Evolutionary conservation across 2,797 vertebrate species (phyloP).

Genomic region (Tolypeutes matacus): DNA sequence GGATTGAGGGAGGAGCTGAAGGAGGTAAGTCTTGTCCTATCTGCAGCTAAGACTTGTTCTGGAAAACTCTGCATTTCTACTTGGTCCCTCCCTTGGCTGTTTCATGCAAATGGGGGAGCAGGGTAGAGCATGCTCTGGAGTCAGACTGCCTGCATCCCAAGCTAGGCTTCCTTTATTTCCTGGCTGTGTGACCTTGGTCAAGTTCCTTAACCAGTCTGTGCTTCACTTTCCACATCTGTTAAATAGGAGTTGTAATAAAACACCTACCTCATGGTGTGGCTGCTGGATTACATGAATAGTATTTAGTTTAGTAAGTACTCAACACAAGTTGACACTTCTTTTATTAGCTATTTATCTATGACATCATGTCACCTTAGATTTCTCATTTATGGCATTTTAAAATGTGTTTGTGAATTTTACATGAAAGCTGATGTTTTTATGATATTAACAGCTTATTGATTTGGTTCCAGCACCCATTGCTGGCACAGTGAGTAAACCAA

Average conservation of each 20-base stretch:
- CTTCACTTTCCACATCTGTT: neutral
- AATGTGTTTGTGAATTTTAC: neutral
- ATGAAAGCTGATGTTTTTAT: neutral
- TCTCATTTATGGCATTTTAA: constrained; percentile 38
- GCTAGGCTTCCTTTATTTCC: neutral
- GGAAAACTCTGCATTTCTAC: neutral
- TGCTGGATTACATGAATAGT: neutral
- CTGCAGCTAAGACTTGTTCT: neutral
- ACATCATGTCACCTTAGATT: neutral
- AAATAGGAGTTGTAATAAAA: neutral
- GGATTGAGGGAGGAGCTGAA: neutral
- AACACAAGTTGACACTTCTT: neutral
- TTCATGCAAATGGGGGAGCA: neutral
- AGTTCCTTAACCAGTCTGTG: neutral
- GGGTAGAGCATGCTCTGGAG: neutral
- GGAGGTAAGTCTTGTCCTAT: neutral
- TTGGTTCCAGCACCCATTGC: neutral
- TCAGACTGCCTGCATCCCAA: neutral
- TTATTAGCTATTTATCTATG: constrained; percentile 8
- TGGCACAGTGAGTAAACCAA: neutral
- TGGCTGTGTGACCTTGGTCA: neutral
- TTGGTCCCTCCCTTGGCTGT: neutral
- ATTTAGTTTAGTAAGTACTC: neutral
- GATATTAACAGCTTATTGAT: neutral
- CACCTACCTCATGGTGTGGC: neutral